Base-by-base conservation (phyloP, 2,888 invertebrate genomes). In the Cheilosia pagana region DNA sequence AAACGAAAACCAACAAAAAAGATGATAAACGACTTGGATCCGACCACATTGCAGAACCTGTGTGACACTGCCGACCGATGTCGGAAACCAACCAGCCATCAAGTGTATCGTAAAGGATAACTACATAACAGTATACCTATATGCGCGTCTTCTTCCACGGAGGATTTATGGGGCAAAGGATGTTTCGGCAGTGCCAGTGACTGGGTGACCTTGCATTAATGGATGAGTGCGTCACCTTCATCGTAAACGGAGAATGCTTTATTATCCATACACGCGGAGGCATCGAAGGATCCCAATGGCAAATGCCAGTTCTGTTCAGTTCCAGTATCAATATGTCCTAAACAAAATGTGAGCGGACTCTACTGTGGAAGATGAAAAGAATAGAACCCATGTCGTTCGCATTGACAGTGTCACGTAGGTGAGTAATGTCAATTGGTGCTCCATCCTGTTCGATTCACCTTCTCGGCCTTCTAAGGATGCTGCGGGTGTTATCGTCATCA, bases 21-120 rank as follows among this genome's bases (percentile, higher is more conserved):
- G n/a, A 78, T 74, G 83, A 83, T 75, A 83, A 79, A 83, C 53
- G 78, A 70, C 78, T 74, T 63, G 78, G 63, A 78, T 78, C 78
- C 74, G 63, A 70, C 74, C 75, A 83, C 75, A 79, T 74, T 78
- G 83, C 79, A 70, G 52, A 76, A 67, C 71, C 71, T 28, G 78
- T 72, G 78, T 77, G 78, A 83, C 68, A 74, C 67, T 45, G 68
- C 25, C 72, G 62, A 72, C 71, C 77, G 65, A 72, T 77, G 82
- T 77, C 77, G 77, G 60, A 71, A 60, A 60, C 53, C 77, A 19
- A 43, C 63, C 23, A 50, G 31, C 19, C 53, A 35, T 3, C 31
- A n/a, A 12, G 25, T 14, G 68, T 31, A 45, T 53, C 35, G 12
- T 35, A 35, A 35, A 35, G 35, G 35, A 35, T 23, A 74, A 35